phyloP scores from a whole-genome alignment of 2,888 invertebrate genomes.

The Netelia fuscicornis region DNA sequence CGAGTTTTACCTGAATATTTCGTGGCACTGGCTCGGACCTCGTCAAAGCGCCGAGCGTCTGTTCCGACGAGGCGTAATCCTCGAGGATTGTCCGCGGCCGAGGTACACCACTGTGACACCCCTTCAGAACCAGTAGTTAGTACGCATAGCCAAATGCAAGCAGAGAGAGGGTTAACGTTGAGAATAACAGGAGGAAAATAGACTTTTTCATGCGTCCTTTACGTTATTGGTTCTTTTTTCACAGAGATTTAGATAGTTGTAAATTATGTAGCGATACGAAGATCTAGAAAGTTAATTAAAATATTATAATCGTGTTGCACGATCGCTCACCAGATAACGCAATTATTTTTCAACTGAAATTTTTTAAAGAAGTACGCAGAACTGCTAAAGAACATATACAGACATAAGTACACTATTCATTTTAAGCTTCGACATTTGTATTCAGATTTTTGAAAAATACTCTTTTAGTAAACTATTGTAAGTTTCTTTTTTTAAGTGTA shows the following conservation, averaged over 20 bases:
- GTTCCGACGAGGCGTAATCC: constrained; percentile 83
- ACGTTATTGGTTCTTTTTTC: constrained; percentile 29
- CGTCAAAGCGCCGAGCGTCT: constrained; percentile 81
- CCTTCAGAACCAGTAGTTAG: constrained; percentile 85
- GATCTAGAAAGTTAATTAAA: constrained; percentile 2
- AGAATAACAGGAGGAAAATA: constrained; percentile 76
- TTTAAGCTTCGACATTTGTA: too few relatives aligned
- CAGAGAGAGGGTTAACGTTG: constrained; percentile 80
- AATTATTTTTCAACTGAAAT: not conserved
- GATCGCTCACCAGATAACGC: constrained; percentile 15
- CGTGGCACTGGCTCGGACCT: constrained; percentile 82
- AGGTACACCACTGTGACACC: constrained; percentile 84
- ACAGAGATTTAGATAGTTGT: constrained; percentile 24
- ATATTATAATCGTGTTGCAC: not conserved
- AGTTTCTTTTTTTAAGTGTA: too few relatives aligned
- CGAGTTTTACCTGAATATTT: constrained; percentile 83
- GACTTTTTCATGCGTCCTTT: constrained; percentile 44
- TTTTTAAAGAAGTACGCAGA: too few relatives aligned
- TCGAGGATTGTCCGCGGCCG: constrained; percentile 84
- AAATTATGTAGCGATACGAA: constrained; percentile 19
- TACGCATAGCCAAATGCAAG: constrained; percentile 83
- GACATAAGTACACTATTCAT: too few relatives aligned
- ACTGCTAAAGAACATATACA: too few relatives aligned
- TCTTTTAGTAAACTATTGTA: too few relatives aligned
- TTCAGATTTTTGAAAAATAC: too few relatives aligned